Evolutionary conservation across 2,113 vertebrate species (phyloP).

Genomic region (Cyanoliseus patagonus): DNA sequence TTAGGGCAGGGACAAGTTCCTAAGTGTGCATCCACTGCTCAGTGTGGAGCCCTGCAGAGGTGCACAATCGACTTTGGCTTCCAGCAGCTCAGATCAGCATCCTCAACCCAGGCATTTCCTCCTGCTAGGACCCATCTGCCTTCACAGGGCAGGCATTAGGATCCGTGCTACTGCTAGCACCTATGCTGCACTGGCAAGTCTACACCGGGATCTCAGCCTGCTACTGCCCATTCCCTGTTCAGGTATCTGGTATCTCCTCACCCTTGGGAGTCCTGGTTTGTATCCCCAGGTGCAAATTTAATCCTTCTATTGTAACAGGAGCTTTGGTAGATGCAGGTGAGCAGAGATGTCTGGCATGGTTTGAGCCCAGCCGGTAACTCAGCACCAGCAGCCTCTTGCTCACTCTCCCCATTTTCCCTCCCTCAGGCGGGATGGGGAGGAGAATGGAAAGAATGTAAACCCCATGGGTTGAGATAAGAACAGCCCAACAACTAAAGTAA

Average conservation of each 20-base stretch:
- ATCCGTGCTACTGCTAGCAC: background rate
- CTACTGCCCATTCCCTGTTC: background rate
- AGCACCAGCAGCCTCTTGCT: background rate
- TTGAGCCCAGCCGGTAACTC: background rate
- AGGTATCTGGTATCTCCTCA: background rate
- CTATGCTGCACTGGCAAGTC: background rate
- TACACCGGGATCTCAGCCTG: background rate
- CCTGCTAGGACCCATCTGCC: background rate
- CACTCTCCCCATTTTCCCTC: background rate
- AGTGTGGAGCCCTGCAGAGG: background rate
- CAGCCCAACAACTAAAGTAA: background rate
- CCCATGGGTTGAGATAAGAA: background rate
- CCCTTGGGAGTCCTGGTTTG: background rate
- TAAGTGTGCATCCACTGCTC: fast-evolving
- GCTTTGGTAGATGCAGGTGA: background rate
- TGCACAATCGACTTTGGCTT: fast-evolving
- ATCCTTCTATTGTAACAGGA: background rate
- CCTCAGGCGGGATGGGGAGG: background rate
- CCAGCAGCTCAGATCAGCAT: fast-evolving
- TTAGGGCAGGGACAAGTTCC: background rate
- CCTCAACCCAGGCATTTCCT: background rate
- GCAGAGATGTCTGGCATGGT: background rate
- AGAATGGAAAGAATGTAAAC: background rate
- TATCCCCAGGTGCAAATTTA: background rate
- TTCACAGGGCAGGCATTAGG: fast-evolving